A percentile compares a stretch with the other conserved stretches of the same genome.
Conservation (phyloP, 2,888 invertebrate genomes). For the Gari tellinella region DNA sequence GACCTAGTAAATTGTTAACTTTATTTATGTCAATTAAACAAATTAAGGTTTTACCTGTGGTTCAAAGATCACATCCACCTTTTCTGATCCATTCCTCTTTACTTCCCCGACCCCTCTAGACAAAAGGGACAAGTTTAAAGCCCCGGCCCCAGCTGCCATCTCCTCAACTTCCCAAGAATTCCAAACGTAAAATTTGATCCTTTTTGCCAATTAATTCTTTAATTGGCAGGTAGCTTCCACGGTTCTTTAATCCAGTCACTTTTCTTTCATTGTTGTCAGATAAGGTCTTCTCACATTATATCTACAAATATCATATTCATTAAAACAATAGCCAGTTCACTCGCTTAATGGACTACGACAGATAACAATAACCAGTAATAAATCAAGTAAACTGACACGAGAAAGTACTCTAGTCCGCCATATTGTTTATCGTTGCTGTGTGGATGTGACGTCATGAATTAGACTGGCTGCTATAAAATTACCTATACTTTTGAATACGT, state of each 20-base stretch:
- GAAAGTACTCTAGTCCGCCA: conserved; percentile 59
- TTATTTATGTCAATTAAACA: too few species aligned
- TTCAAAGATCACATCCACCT: conserved; percentile 81
- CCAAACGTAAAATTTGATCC: too few species aligned
- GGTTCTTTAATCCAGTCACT: too few species aligned
- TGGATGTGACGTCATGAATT: conserved; percentile 57
- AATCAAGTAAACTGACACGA: conserved; percentile 43
- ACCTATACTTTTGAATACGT: too few species aligned
- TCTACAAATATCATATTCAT: not conserved
- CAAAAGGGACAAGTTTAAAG: conserved; percentile 80
- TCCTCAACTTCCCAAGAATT: not conserved
- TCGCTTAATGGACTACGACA: not conserved
- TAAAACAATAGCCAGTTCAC: conserved; percentile 1
- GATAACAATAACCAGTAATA: conserved; percentile 9
- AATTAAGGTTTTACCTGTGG: conserved; percentile 80
- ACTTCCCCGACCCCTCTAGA: conserved; percentile 82
- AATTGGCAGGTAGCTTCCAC: too few species aligned
- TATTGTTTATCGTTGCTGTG: conserved; percentile 79
- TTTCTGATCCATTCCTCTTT: conserved; percentile 80
- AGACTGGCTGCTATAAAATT: too few species aligned
- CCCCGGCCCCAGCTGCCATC: conserved; percentile 71
- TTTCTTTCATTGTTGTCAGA: too few species aligned
- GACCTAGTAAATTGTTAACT: too few species aligned
- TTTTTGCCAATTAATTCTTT: too few species aligned
- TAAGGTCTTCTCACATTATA: too few species aligned